Evolutionary conservation across 2,888 invertebrate genomes (phyloP).

Genomic region (Pseudoips prasinana): DNA sequence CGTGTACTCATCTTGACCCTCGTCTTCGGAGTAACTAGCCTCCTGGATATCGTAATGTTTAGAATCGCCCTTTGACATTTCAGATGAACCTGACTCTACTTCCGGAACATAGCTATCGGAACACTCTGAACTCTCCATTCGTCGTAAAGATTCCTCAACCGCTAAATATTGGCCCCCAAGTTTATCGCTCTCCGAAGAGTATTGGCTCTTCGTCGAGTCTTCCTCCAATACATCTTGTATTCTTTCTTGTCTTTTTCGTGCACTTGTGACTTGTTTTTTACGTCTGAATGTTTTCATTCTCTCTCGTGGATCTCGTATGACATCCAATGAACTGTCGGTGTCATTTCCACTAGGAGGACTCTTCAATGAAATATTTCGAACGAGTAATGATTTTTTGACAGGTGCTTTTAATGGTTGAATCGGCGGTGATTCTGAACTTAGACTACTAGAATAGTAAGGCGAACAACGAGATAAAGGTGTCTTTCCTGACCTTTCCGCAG

Average conservation of each 20-base stretch:
- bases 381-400: conserved; percentile 84
- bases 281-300: conserved; percentile 86
- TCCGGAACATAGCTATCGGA: conserved; percentile 87
- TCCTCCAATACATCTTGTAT: conserved; percentile 79
- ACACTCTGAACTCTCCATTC: conserved; percentile 84
- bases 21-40: conserved; percentile 80
- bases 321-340: conserved; percentile 86
- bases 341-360: conserved; percentile 89
- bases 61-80: conserved; percentile 80
- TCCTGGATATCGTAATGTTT: conserved; percentile 65
- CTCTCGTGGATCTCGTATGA: conserved; percentile 85
- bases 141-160: conserved; percentile 72
- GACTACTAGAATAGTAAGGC: conserved; percentile 88
- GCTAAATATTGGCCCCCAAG: conserved; percentile 59
- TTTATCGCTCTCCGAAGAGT: conserved; percentile 77
- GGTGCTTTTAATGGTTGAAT: conserved; percentile 85
- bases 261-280: conserved; percentile 83
- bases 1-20: conserved; percentile 75
- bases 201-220: conserved; percentile 76
- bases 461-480: conserved; percentile 85
- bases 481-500: conserved; percentile 72
- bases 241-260: conserved; percentile 80
- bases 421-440: conserved; percentile 88
- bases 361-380: conserved; percentile 83
- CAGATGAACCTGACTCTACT: conserved; percentile 83